Percentiles rank a stretch among this genome's conserved stretches.
Conservation (phyloP, 2,888 invertebrate genomes). For the Craniophora ligustri region DNA sequence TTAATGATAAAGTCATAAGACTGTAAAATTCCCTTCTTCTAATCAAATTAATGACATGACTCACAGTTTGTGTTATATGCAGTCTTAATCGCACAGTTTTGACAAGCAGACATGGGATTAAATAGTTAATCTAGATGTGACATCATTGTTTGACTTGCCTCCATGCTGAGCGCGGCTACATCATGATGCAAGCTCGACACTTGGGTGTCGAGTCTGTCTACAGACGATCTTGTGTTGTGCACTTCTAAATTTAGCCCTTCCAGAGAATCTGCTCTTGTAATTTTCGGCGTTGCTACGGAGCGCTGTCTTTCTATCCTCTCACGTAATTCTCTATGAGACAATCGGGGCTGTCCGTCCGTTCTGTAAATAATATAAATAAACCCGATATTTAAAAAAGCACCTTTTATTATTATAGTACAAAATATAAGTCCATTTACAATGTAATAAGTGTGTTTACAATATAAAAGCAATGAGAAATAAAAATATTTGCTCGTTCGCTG, state of each 20-base stretch:
- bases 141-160: conserved; percentile 84
- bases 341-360: conserved; percentile 75
- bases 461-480: conserved; percentile 23
- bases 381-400: neutral
- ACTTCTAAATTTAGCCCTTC: conserved; percentile 90
- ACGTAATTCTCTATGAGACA: conserved; percentile 85
- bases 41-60: conserved; percentile 49
- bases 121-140: conserved; percentile 23
- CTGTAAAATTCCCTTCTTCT: conserved; percentile 37
- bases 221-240: conserved; percentile 85
- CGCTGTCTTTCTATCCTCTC: conserved; percentile 91
- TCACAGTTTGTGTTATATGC: conserved; percentile 34
- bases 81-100: conserved; percentile 24
- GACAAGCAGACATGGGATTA: conserved; percentile 21
- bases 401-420: neutral
- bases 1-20: conserved; percentile 18
- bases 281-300: conserved; percentile 89
- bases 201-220: conserved; percentile 94
- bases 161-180: conserved; percentile 94
- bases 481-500: conserved; percentile 45
- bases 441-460: conserved; percentile 4
- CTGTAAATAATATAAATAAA: conserved; percentile 55
- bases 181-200: conserved; percentile 95
- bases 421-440: conserved; percentile 17
- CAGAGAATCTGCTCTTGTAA: conserved; percentile 87